Evolutionary conservation across 37 sponge, comb jelly and placozoan species (phyloP).

Genomic region (Cliona cf. orientalis): DNA sequence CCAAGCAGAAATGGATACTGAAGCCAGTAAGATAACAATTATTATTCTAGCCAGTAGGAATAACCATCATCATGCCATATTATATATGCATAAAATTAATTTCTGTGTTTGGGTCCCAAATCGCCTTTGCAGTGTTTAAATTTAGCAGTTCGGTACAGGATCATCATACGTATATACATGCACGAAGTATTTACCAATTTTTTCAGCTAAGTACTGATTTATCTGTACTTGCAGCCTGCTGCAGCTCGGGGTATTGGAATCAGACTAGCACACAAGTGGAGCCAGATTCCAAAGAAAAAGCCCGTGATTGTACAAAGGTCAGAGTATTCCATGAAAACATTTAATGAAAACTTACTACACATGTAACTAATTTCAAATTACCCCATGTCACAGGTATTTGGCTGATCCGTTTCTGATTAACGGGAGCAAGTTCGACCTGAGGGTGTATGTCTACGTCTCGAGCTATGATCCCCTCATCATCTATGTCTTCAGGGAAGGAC

Average conservation of each 20-base stretch:
- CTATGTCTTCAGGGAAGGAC: conserved; percentile 91
- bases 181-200: no score
- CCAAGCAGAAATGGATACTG: conserved; percentile 92
- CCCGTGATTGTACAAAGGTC: conserved; percentile 87
- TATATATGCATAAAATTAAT: no score
- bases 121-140: no score
- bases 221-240: conserved; percentile 77
- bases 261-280: conserved; percentile 78
- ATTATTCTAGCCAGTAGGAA: not conserved
- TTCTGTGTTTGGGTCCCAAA: no score
- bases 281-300: conserved; percentile 83
- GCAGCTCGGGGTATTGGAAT: conserved; percentile 97
- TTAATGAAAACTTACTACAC: not conserved
- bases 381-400: conserved; percentile 67
- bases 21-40: conserved; percentile 78
- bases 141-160: no score
- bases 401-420: conserved; percentile 88
- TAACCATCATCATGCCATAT: no score
- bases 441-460: conserved; percentile 93
- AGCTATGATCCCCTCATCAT: conserved; percentile 91
- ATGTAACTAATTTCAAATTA: not conserved
- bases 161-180: no score
- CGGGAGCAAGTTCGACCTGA: conserved; percentile 95
- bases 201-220: no score
- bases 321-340: conserved; percentile 2